A percentile compares a stretch with the other conserved stretches of the same genome.
Evolutionary conservation across 2,797 vertebrate genomes (phyloP).

Genomic region (Salarias fasciatus): DNA sequence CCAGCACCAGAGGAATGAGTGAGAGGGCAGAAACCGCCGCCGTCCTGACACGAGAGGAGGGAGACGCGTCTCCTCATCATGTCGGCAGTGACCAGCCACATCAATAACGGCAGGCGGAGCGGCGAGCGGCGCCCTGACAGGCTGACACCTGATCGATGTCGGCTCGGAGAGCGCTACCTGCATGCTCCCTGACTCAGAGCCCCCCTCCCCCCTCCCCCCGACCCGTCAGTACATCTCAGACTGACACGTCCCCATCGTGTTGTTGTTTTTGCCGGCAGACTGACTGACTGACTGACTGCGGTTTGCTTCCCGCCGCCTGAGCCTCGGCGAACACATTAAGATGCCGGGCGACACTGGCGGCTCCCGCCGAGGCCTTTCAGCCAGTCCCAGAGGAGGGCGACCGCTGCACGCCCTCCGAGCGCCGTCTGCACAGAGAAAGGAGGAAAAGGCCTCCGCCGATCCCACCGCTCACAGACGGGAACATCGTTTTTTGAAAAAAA

Average conservation of each 20-base stretch:
- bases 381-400: slow-evolving; percentile 13
- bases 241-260: slow-evolving; percentile 27
- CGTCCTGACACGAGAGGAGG: background rate
- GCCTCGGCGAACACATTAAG: slow-evolving; percentile 39
- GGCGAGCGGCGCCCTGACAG: slow-evolving; percentile 36
- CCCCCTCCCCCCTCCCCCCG: slow-evolving; percentile 10
- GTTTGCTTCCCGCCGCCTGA: slow-evolving; percentile 37
- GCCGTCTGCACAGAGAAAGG: too few species aligned
- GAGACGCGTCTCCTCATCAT: slow-evolving; percentile 25
- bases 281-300: slow-evolving; percentile 33
- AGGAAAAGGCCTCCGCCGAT: slow-evolving; percentile 21
- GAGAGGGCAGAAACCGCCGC: slow-evolving; percentile 6
- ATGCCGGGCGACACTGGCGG: slow-evolving; percentile 26
- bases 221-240: slow-evolving; percentile 30
- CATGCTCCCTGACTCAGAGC: slow-evolving; percentile 55
- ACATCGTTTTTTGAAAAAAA: too few species aligned
- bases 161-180: slow-evolving; percentile 58
- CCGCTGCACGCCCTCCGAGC: slow-evolving; percentile 11
- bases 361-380: slow-evolving; percentile 26
- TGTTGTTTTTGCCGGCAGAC: slow-evolving; percentile 40
- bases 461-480: too few species aligned
- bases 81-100: slow-evolving; percentile 36
- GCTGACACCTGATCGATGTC: slow-evolving; percentile 68
- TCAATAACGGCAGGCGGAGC: slow-evolving; percentile 41
- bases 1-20: slow-evolving; percentile 5